Conservation (phyloP, 2,888 invertebrate genomes). For the Diachrysia chrysitis region DNA sequence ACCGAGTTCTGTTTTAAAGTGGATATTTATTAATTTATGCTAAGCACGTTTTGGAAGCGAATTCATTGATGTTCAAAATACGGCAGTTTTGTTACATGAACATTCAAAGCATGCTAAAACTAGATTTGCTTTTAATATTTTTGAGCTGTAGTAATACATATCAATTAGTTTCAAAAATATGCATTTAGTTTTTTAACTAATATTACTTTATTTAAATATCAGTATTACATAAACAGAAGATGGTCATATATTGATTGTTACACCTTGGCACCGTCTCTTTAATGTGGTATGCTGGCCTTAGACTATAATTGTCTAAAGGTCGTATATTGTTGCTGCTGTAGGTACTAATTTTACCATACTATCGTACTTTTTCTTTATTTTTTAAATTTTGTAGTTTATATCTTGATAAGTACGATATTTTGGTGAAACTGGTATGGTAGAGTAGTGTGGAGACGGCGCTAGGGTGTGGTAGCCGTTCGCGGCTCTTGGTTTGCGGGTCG, state of each 20-base stretch:
- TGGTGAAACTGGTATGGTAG: not conserved
- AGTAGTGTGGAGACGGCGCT: conserved; percentile 17
- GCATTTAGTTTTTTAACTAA: conserved; percentile 36
- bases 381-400: not conserved
- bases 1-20: conserved; percentile 51
- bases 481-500: conserved; percentile 75
- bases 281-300: conserved; percentile 18
- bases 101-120: conserved; percentile 36
- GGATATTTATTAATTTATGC: conserved; percentile 25
- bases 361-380: not conserved
- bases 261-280: conserved; percentile 29
- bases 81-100: conserved; percentile 7
- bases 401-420: not conserved
- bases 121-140: conserved; percentile 34
- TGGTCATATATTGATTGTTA: conserved; percentile 35
- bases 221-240: conserved; percentile 47
- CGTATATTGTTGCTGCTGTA: not conserved
- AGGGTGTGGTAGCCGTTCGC: conserved; percentile 12
- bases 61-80: conserved; percentile 12
- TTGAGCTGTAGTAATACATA: conserved; percentile 6
- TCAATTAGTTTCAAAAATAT: conserved; percentile 17
- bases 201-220: conserved; percentile 38
- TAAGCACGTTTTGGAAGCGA: conserved; percentile 35
- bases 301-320: conserved; percentile 15
- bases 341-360: not conserved